Conservation (phyloP, 2,888 invertebrate species). For the Corbicula japonica region DNA sequence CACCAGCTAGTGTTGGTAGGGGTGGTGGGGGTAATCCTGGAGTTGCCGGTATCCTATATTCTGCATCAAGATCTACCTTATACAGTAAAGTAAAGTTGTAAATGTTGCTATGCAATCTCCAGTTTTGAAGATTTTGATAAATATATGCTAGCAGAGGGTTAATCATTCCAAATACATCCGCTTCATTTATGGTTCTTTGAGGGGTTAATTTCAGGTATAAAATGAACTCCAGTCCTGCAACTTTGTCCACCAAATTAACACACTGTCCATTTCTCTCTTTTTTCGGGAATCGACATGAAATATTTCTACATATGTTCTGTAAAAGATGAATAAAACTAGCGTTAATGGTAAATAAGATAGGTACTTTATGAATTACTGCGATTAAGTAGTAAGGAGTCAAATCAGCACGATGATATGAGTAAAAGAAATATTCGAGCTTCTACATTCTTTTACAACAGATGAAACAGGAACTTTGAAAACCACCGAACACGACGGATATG, state of each 20-base stretch:
- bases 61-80: neutral
- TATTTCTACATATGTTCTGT: slow-evolving; percentile 38
- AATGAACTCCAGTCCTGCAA: slow-evolving; percentile 22
- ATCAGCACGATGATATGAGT: no score
- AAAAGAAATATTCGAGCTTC: no score
- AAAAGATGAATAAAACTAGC: slow-evolving; percentile 9
- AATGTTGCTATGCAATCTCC: neutral
- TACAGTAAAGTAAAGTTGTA: slow-evolving; percentile 4
- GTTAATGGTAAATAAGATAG: no score
- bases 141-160: neutral
- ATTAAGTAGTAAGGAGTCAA: no score
- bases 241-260: slow-evolving; percentile 12
- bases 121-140: neutral
- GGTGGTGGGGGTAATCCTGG: slow-evolving; percentile 15
- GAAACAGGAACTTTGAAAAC: no score
- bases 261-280: slow-evolving; percentile 7
- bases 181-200: neutral
- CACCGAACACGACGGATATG: no score
- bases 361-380: no score
- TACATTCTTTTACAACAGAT: no score
- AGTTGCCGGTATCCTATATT: slow-evolving; percentile 9
- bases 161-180: neutral
- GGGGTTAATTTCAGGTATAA: slow-evolving; percentile 29
- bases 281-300: slow-evolving; percentile 40
- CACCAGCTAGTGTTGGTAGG: no score